Conservation (phyloP, 1,140 invertebrate genomes). For the Scaptomyza montana region DNA sequence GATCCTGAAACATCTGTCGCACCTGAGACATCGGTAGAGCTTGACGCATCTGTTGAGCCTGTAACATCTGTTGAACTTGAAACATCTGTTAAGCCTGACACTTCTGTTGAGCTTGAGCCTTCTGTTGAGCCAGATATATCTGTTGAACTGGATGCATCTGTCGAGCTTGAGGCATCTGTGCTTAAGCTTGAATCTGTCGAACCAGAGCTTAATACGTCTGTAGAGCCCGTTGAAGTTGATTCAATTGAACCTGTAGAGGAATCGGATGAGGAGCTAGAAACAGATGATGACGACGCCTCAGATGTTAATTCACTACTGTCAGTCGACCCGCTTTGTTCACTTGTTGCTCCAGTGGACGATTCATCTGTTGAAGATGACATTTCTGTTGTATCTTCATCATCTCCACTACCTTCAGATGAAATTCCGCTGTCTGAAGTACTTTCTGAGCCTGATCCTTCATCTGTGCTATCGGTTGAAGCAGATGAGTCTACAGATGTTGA, state of each 20-base stretch:
- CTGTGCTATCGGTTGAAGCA: constrained; percentile 61
- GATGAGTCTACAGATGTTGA: constrained; percentile 54
- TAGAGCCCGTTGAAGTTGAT: constrained; percentile 38
- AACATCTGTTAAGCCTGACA: constrained; percentile 17
- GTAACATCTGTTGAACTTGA: constrained; percentile 1
- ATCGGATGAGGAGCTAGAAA: constrained; percentile 37
- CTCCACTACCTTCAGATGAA: constrained; percentile 74
- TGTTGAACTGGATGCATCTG: constrained; percentile 32
- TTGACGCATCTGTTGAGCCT: constrained; percentile 14
- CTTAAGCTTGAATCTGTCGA: constrained; percentile 34
- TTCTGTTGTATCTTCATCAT: constrained; percentile 54
- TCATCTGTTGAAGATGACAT: constrained; percentile 28
- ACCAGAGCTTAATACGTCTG: constrained; percentile 17
- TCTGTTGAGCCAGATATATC: constrained; percentile 49
- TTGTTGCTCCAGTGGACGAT: constrained; percentile 9
- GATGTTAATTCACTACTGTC: constrained; percentile 28
- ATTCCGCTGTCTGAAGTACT: constrained; percentile 59
- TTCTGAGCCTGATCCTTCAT: constrained; percentile 74
- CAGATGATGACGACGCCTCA: constrained; percentile 23
- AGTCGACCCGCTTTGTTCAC: constrained; percentile 16
- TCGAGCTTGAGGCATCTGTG: constrained; percentile 32
- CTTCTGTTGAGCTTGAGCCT: no score
- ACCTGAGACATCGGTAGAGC: constrained; percentile 36
- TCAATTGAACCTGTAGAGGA: constrained; percentile 44
- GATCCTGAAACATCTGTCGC: constrained; percentile 40